Evolutionary conservation across 2,797 vertebrate genomes (phyloP).

Genomic region (Ptychadena robeensis): DNA sequence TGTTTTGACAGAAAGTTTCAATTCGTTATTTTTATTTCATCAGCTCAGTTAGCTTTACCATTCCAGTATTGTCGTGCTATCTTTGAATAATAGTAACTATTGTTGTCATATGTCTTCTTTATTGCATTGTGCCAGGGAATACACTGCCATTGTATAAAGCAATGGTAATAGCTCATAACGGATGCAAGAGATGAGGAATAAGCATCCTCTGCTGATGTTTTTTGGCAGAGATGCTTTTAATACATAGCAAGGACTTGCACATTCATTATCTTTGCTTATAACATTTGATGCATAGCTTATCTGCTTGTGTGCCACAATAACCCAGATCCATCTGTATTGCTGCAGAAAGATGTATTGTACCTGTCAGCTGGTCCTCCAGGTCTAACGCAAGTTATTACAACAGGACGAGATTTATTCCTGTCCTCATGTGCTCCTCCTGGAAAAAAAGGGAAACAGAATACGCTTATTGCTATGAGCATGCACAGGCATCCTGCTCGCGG

Average conservation of each 20-base stretch:
- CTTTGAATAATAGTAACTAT: conserved; percentile 41
- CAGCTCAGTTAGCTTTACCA: neutral
- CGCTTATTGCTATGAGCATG: conserved; percentile 46
- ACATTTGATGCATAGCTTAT: conserved; percentile 58
- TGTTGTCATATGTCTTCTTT: conserved; percentile 40
- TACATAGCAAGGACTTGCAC: conserved; percentile 45
- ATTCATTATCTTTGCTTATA: conserved; percentile 57
- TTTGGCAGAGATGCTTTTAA: conserved; percentile 34
- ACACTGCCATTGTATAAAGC: conserved; percentile 23
- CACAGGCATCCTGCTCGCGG: conserved; percentile 27
- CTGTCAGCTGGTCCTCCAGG: conserved; percentile 95
- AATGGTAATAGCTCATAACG: conserved; percentile 42
- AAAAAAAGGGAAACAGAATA: conserved; percentile 62
- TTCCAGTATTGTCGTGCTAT: conserved; percentile 12
- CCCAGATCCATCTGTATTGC: conserved; percentile 61
- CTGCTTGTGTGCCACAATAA: conserved; percentile 60
- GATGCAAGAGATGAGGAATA: conserved; percentile 21
- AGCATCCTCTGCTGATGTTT: conserved; percentile 22
- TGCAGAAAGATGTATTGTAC: conserved; percentile 76
- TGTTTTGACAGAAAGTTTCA: conserved; percentile 25
- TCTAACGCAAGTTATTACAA: conserved; percentile 94
- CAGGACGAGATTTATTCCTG: conserved; percentile 96
- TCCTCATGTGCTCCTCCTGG: conserved; percentile 91
- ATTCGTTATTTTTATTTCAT: conserved; percentile 30
- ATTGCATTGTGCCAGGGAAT: conserved; percentile 17